Percentiles rank a stretch among this genome's conserved stretches.
Evolutionary conservation across 2,888 invertebrate genomes (phyloP).

Genomic region (Papilio protenor): DNA sequence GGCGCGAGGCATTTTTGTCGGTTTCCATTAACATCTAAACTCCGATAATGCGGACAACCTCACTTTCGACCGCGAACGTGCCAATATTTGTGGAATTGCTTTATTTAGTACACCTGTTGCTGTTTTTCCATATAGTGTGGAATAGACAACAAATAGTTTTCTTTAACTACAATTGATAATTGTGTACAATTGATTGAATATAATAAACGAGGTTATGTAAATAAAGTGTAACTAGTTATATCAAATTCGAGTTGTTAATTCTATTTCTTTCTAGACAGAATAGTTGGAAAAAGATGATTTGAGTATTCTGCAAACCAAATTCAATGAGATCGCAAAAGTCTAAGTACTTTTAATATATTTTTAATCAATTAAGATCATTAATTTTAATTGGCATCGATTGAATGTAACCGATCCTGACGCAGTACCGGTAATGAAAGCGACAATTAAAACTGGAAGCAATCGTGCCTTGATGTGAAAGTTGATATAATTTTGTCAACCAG

Average conservation of each 20-base stretch:
- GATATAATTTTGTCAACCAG: conserved; percentile 56
- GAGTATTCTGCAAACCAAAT: background rate
- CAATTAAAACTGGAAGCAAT: conserved; percentile 55
- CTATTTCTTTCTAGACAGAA: background rate
- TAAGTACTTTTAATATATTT: background rate
- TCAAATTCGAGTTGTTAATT: background rate
- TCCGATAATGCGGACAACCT: conserved; percentile 76
- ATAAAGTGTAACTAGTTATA: background rate
- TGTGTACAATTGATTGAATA: background rate
- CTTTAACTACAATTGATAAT: background rate
- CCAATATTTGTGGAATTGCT: conserved; percentile 60
- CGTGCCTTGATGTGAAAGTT: conserved; percentile 59
- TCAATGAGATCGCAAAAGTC: too few relatives aligned
- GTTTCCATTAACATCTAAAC: conserved; percentile 77
- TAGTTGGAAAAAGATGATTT: background rate
- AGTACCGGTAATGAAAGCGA: conserved; percentile 56
- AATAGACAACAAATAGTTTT: background rate
- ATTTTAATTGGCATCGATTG: conserved; percentile 50
- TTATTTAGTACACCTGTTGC: conserved; percentile 26
- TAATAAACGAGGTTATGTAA: background rate
- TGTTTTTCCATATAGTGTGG: background rate
- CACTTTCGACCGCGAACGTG: conserved; percentile 75
- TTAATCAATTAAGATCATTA: background rate
- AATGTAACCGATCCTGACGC: conserved; percentile 47
- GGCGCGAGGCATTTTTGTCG: conserved; percentile 66